Percentiles rank a stretch among this genome's conserved stretches.
phyloP scores from a whole-genome alignment of 2,888 invertebrate species.

The Parasteatoda lunata region DNA sequence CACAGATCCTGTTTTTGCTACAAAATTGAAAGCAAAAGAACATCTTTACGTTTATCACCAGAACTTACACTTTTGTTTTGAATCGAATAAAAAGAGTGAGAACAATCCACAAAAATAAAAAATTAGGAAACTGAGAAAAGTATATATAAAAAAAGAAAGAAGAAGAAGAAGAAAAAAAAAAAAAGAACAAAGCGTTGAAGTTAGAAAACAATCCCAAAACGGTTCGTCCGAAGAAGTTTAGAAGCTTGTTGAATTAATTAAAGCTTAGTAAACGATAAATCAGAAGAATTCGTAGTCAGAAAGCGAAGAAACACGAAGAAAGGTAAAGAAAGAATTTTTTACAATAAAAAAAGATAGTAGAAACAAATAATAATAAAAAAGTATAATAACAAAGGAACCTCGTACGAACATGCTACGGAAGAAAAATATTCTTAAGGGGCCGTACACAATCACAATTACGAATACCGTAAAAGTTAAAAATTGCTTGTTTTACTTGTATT shows the following conservation, averaged over 20 bases:
- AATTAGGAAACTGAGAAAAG: slow-evolving; percentile 13
- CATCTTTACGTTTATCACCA: slow-evolving; percentile 32
- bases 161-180: slow-evolving; percentile 28
- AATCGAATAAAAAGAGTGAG: slow-evolving; percentile 12
- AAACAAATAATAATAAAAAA: slow-evolving; percentile 48
- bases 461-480: not conserved
- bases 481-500: too few species aligned
- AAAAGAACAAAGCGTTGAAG: slow-evolving; percentile 61
- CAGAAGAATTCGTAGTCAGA: slow-evolving; percentile 61
- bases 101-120: slow-evolving; percentile 23
- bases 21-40: slow-evolving; percentile 18
- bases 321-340: slow-evolving; percentile 36
- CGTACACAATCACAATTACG: not conserved
- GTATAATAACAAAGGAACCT: slow-evolving; percentile 54
- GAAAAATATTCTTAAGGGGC: slow-evolving; percentile 21
- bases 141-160: slow-evolving; percentile 9
- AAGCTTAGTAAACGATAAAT: slow-evolving; percentile 67
- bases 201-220: slow-evolving; percentile 67
- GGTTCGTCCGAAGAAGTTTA: slow-evolving; percentile 52
- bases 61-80: slow-evolving; percentile 52
- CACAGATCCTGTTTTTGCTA: slow-evolving; percentile 1
- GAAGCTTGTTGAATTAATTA: slow-evolving; percentile 68
- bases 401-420: slow-evolving; percentile 28
- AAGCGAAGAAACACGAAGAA: slow-evolving; percentile 47
- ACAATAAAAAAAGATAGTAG: slow-evolving; percentile 47